These are phyloP conservation scores for Calcarius lapponicus DNA, from an alignment of 2,797 vertebrate species.

Conservation along the genomic window DNA sequence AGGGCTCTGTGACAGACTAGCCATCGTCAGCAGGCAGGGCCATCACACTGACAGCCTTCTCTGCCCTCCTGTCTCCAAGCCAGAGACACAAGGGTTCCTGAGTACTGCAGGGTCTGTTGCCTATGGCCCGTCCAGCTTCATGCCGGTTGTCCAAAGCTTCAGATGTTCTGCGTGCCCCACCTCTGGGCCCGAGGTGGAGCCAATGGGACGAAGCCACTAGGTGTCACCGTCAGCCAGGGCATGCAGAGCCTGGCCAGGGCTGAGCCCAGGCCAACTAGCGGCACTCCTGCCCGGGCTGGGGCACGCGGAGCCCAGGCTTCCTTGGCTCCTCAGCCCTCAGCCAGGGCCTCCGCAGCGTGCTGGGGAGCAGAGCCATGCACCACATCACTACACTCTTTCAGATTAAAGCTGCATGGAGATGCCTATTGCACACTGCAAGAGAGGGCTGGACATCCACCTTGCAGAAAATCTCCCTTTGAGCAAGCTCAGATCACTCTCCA, in stretches of 20 bases:
- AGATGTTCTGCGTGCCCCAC: background rate
- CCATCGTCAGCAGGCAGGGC: background rate
- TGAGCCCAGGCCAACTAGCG: background rate
- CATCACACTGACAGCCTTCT: background rate
- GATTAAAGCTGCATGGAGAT: background rate
- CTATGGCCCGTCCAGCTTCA: background rate
- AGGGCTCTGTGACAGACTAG: background rate
- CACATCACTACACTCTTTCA: background rate
- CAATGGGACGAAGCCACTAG: background rate
- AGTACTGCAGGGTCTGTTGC: rapidly evolving
- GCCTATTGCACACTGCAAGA: background rate
- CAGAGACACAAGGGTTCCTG: background rate
- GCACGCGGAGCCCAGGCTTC: background rate
- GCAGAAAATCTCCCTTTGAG: background rate
- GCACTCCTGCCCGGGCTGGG: background rate
- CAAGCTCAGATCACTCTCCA: background rate
- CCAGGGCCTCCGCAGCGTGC: rapidly evolving
- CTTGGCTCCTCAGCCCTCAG: background rate
- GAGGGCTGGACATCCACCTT: background rate
- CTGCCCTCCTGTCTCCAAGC: background rate
- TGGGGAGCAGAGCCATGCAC: background rate
- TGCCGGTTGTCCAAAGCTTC: rapidly evolving
- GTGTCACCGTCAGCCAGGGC: constrained; percentile 25
- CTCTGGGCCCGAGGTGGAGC: background rate
- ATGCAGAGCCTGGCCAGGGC: background rate